These are phyloP conservation scores for Corythornis vintsioides DNA, from an alignment of 2,113 vertebrate species.

Conservation along the genomic window DNA sequence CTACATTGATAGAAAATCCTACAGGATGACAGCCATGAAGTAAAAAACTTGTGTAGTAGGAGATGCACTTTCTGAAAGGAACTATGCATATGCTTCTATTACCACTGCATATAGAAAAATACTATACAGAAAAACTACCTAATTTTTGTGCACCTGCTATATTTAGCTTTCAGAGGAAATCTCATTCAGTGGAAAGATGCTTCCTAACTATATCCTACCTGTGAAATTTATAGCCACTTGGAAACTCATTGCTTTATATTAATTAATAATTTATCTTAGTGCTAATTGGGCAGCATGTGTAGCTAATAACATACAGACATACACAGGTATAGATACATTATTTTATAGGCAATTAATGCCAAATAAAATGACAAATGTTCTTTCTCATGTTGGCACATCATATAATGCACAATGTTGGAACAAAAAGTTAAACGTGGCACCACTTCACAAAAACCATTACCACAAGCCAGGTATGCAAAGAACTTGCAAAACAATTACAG, in stretches of 20 bases:
- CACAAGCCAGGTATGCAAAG: background rate
- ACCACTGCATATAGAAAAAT: background rate
- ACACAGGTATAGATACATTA: background rate
- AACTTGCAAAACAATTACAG: constrained; percentile 24
- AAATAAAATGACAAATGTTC: background rate
- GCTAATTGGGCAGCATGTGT: constrained; percentile 3
- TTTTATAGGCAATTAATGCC: constrained; percentile 15
- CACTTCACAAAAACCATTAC: background rate
- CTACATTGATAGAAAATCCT: background rate
- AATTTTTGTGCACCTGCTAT: background rate
- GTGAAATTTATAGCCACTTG: background rate
- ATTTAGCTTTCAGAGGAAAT: background rate
- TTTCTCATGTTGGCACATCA: constrained; percentile 27
- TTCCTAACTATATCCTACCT: background rate
- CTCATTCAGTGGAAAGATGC: background rate
- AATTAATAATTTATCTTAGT: background rate
- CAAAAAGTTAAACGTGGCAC: background rate
- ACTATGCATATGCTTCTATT: background rate
- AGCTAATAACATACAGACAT: background rate
- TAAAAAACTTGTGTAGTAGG: background rate
- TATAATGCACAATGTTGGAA: constrained; percentile 22
- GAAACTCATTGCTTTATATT: background rate
- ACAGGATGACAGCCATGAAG: background rate
- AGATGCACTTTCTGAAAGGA: background rate
- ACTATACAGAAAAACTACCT: background rate